Conservation (phyloP, 2,113 vertebrate genomes). For the Melospiza georgiana region DNA sequence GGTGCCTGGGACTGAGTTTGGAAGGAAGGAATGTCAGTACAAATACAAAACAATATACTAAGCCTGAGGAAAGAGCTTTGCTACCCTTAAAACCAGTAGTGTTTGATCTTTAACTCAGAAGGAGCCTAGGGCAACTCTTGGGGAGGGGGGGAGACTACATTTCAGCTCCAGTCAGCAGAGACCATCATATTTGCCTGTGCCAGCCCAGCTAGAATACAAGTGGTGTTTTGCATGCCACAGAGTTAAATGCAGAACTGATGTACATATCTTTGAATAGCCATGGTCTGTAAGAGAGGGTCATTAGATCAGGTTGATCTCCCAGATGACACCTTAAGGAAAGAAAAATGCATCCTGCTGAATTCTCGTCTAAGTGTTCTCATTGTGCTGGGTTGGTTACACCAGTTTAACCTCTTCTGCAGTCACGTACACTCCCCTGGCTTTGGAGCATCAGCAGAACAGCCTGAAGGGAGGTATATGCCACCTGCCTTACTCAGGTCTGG, state of each 20-base stretch:
- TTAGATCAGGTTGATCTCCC: background rate
- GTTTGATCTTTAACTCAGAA: background rate
- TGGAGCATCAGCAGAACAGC: background rate
- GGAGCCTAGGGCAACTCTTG: background rate
- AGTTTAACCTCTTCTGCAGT: slow-evolving; percentile 8
- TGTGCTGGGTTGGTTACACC: background rate
- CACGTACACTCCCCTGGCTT: background rate
- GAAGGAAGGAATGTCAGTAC: background rate
- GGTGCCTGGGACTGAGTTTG: background rate
- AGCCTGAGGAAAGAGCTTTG: background rate
- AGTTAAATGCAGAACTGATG: background rate
- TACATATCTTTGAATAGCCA: background rate
- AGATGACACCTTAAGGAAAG: background rate
- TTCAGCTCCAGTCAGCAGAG: background rate
- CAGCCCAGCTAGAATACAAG: background rate
- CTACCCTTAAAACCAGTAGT: background rate
- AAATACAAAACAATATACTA: background rate
- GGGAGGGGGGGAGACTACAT: background rate
- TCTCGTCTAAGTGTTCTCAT: background rate
- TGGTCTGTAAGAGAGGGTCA: background rate
- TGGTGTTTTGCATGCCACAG: background rate
- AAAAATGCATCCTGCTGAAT: background rate
- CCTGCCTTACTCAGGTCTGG: background rate
- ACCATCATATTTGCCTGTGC: background rate
- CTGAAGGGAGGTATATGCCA: background rate